Base-by-base conservation (phyloP, 2,113 vertebrate genomes). In the Nibea albiflora region DNA sequence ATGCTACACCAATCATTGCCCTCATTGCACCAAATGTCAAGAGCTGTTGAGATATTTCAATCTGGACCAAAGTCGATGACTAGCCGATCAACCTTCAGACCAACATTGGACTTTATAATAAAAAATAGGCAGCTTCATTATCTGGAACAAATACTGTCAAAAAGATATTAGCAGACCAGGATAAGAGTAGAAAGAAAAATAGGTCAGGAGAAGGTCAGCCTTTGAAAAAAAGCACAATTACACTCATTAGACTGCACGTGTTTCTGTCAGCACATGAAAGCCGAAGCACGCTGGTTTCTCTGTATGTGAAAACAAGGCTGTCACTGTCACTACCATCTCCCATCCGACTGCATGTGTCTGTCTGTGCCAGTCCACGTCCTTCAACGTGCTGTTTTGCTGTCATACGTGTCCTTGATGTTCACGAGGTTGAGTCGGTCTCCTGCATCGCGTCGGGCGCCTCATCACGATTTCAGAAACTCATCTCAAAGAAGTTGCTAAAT, bases 401-500 rank as follows among this genome's bases (percentile, higher is more conserved):
- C 84, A 82, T 53, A 58, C 22, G 12, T 42, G 42, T 70, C 87
- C 89, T 84, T 67, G 81, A 89, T 76, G 89, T 85, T 77, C 52
- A 57, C 14, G 46, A 80, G 72, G 67, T 52, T 62, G 73, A 80
- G 67, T 82, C 49, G 75, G 77, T 85, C 77, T 88, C 76, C 60
- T 68, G 84, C 67, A 54, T 71, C 47, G 56, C 49, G 57, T 49
- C 39, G 42, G 74, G 76, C 52, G 26, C 76, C 83, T 91, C 78
- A 73, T 92, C 80, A 73, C 16, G 64, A 54, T 85, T 91, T 90
- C 84, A 78, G 24, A 84, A 54, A 78, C 69, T 46, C 20, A 56
- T 84, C 82, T 82, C 83, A 85, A 86, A 88, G 79, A 89, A 49
- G 81, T 19, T 58, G 67, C 89, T 94, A 90, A 87, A 93, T 89